Evolutionary conservation across 2,888 invertebrate genomes (phyloP).

Genomic region (Coenonympha glycerion): DNA sequence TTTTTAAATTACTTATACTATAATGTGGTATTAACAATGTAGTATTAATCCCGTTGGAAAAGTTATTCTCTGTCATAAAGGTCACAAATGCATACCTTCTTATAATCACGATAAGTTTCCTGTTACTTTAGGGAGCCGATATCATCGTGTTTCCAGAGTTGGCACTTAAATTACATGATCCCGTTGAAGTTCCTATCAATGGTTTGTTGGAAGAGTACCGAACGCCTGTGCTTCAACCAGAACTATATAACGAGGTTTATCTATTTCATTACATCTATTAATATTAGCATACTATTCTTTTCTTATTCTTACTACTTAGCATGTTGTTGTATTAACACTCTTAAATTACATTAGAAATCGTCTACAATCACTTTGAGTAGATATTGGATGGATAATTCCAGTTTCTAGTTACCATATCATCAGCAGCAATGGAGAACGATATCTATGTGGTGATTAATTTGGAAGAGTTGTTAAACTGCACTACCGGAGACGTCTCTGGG

Average conservation of each 20-base stretch:
- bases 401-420: slow-evolving; percentile 75
- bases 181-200: slow-evolving; percentile 53
- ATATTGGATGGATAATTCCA: no score
- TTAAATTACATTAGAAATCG: no score
- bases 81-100: no score
- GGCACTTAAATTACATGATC: slow-evolving; percentile 47
- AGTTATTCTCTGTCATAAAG: no score
- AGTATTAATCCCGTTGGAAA: no score
- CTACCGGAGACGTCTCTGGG: slow-evolving; percentile 41
- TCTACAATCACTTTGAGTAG: no score
- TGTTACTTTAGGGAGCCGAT: slow-evolving; percentile 76
- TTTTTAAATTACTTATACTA: no score
- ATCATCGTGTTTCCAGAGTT: slow-evolving; percentile 87
- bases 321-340: no score
- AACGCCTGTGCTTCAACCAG: slow-evolving; percentile 51
- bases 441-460: slow-evolving; percentile 84
- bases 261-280: no score
- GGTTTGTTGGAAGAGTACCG: slow-evolving; percentile 43
- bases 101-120: not conserved
- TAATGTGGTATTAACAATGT: no score
- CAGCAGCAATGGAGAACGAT: slow-evolving; percentile 71
- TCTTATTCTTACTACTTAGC: no score
- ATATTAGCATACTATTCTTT: no score
- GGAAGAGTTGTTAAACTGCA: slow-evolving; percentile 78
- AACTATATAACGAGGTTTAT: slow-evolving; percentile 49